Percentiles rank a stretch among this genome's conserved stretches.
Conservation (phyloP, 2,888 invertebrate genomes). For the Platycnemis pennipes region DNA sequence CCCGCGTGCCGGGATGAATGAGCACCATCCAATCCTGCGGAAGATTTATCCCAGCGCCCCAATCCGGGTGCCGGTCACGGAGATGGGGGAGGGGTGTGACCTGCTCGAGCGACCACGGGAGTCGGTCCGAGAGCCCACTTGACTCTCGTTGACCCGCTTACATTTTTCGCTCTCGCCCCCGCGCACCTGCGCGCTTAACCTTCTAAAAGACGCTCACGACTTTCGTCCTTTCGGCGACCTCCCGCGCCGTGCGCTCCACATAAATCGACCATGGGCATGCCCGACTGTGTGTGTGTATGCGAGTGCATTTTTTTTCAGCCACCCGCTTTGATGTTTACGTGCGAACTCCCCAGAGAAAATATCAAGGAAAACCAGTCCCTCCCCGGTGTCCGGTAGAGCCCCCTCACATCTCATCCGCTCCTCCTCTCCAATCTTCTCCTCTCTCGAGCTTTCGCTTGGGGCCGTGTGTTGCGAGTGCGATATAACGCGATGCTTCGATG, state of each 20-base stretch:
- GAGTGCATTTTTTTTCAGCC: not conserved
- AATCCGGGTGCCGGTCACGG: not conserved
- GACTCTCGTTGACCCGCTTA: slow-evolving; percentile 26
- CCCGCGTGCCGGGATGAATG: not conserved
- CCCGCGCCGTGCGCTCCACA: slow-evolving; percentile 35
- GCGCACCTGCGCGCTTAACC: not conserved
- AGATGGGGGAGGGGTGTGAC: not conserved
- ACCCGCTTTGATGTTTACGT: slow-evolving; percentile 43
- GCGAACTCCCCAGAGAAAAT: slow-evolving; percentile 55
- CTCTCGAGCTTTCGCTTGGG: not conserved
- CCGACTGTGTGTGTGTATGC: not conserved
- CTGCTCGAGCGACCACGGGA: not conserved
- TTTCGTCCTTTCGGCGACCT: slow-evolving; percentile 25
- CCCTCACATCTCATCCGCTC: slow-evolving; percentile 17
- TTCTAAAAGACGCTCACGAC: slow-evolving; percentile 6
- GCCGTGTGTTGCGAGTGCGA: not conserved
- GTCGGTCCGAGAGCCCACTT: not conserved
- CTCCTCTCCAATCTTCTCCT: not conserved
- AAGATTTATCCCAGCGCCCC: not conserved
- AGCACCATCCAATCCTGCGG: not conserved
- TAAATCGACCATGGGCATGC: not conserved
- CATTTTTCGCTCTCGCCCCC: not conserved
- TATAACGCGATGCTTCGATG: not conserved
- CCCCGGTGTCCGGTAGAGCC: slow-evolving; percentile 51
- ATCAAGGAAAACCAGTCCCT: slow-evolving; percentile 63